phyloP scores from a whole-genome alignment of 30 jellyfish, hydroid and myxozoan species.

The Hydractinia echinata region DNA sequence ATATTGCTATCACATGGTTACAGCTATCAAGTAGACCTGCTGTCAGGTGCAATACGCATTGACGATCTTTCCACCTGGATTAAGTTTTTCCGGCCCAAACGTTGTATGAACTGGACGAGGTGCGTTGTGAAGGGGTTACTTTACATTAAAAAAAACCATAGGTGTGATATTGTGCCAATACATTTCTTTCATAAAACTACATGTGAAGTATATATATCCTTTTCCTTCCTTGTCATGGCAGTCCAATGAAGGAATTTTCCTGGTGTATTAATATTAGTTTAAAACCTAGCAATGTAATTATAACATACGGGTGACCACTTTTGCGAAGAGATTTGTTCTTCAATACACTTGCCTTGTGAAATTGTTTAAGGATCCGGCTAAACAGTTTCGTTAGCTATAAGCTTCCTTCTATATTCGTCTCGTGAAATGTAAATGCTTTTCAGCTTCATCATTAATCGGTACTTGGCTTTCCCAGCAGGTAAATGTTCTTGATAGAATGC shows the following conservation, averaged over 20 bases:
- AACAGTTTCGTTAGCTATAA: background rate
- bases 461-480: no score
- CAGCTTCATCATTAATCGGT: no score
- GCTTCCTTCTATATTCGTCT: background rate
- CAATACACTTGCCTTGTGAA: background rate
- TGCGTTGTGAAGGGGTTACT: constrained; percentile 11
- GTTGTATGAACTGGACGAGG: background rate
- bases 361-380: background rate
- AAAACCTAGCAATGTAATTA: background rate
- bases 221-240: constrained; percentile 10
- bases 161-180: background rate
- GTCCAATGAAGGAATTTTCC: background rate
- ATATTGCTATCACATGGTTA: background rate
- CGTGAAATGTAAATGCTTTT: no score
- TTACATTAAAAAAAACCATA: background rate
- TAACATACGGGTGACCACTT: background rate
- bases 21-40: background rate
- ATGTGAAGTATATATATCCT: background rate
- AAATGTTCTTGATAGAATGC: no score
- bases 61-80: constrained; percentile 9
- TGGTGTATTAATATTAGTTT: background rate
- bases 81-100: constrained; percentile 12
- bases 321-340: background rate
- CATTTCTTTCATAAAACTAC: background rate
- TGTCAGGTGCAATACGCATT: constrained; percentile 15